Percentiles rank a stretch among this genome's conserved stretches.
Conservation (phyloP, 2,888 invertebrate genomes). For the Oxystoma pomonae region DNA sequence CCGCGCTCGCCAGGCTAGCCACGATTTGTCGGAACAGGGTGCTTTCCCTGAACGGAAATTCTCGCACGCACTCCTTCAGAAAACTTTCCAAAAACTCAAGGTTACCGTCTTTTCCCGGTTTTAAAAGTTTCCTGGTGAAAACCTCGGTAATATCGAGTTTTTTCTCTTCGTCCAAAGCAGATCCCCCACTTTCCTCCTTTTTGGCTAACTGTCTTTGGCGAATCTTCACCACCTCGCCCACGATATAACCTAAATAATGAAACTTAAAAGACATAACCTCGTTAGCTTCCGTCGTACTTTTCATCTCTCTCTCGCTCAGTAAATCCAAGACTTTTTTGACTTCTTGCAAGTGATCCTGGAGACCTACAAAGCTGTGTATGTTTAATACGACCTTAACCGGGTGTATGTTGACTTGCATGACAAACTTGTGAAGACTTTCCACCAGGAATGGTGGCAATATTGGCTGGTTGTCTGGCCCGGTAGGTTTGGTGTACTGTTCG, state of each 20-base stretch:
- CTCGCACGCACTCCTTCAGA: constrained; percentile 79
- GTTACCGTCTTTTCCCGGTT: constrained; percentile 65
- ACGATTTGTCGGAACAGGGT: constrained; percentile 85
- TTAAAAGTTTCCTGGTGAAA: constrained; percentile 70
- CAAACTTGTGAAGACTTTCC: constrained; percentile 77
- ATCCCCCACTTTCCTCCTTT: constrained; percentile 37
- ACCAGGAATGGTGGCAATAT: constrained; percentile 67
- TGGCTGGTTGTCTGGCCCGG: constrained; percentile 71
- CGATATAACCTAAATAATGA: constrained; percentile 74
- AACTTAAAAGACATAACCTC: constrained; percentile 89
- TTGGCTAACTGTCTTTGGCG: constrained; percentile 59
- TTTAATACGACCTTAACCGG: constrained; percentile 78
- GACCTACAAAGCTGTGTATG: constrained; percentile 66
- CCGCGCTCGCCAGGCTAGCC: constrained; percentile 69
- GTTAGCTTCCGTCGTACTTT: constrained; percentile 74
- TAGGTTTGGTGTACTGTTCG: constrained; percentile 74
- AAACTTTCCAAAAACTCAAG: constrained; percentile 65
- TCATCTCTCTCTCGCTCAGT: constrained; percentile 85
- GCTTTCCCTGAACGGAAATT: constrained; percentile 88
- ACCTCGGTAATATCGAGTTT: constrained; percentile 68
- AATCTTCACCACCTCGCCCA: constrained; percentile 67
- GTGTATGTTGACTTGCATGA: constrained; percentile 82
- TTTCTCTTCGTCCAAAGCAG: constrained; percentile 48
- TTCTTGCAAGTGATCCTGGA: constrained; percentile 72
- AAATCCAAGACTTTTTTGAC: constrained; percentile 74